Base-by-base conservation (phyloP, 2,888 invertebrate genomes). In the Agapostemon virescens region DNA sequence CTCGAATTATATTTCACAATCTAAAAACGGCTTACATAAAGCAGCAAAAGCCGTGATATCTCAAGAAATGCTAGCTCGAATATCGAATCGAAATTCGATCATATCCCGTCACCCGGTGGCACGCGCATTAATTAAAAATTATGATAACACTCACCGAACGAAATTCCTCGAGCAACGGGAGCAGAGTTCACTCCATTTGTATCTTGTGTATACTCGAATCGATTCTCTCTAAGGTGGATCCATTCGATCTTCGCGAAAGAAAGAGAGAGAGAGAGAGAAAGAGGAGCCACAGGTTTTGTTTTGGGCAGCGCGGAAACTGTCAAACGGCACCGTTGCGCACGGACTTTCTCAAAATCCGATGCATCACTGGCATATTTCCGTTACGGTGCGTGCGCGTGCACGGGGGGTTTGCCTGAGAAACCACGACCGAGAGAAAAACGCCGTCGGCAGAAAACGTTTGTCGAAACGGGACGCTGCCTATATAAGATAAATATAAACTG, bases 401-500 rank as follows among this genome's bases (percentile, higher is more conserved):
- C 61, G 61, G n/a, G n/a, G n/a, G n/a, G 30, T 61, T 20, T 17
- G 9, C 20, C 11, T 9, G 20, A n/a, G n/a, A 30, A 61, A 61
- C 58, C 2, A 7, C 45, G 20, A 58, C 30, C 30, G 30, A 20
- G 26, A 58, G 26, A 55, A 23, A 26, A 15, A n/a, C 17, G 20
- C 20, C 61, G 61, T 61, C 33, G 20, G 33, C 30, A 30, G 20
- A 4, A 61, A 61, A 33, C 33, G 26, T 30, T 61, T 30, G 61
- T 61, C 61, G 61, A 61, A 61, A 61, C 33, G 30, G 63, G 55
- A 67, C 73, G 82, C 83, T 77, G 84, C 84, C 84, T 84, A 83
- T 74, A 80, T 79, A 79, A 61, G 30, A 40, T 45, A n/a, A 64
- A 72, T 74, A 83, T 77, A 83, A 77, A 84, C 84, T 84, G 84